Conservation (phyloP, 2,113 vertebrate species). For the Coptodon rendalli region DNA sequence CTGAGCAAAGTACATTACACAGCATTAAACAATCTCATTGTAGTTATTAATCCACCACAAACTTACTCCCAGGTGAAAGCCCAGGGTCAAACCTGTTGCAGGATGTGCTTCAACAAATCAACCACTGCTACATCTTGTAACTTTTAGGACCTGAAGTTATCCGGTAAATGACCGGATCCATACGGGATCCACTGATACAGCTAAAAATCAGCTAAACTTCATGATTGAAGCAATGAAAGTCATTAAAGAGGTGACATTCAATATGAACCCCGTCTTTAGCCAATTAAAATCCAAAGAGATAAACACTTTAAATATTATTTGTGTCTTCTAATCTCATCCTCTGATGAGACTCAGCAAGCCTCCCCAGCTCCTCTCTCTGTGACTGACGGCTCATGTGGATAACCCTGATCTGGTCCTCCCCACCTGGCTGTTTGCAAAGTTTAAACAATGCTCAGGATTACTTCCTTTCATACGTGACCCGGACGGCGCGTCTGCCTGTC, state of each 20-base stretch:
- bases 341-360: background rate
- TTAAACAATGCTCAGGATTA: constrained; percentile 28
- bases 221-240: background rate
- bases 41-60: background rate
- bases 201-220: background rate
- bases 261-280: background rate
- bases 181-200: background rate
- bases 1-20: background rate
- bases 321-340: background rate
- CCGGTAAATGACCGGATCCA: background rate
- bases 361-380: background rate
- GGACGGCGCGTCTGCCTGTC: background rate
- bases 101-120: background rate
- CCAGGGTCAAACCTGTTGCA: background rate
- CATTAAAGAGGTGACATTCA: background rate
- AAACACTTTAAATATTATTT: background rate
- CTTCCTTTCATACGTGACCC: constrained; percentile 45
- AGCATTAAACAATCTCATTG: background rate
- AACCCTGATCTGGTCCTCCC: background rate
- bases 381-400: background rate
- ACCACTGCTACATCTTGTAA: background rate
- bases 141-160: background rate
- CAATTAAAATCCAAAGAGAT: background rate
- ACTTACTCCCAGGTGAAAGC: background rate
- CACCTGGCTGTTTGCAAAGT: constrained; percentile 6